Evolutionary conservation across 2,113 vertebrate species (phyloP), one percentile per base, ranked within the genome.

Genomic region (Hippocampus guttulatus): DNA sequence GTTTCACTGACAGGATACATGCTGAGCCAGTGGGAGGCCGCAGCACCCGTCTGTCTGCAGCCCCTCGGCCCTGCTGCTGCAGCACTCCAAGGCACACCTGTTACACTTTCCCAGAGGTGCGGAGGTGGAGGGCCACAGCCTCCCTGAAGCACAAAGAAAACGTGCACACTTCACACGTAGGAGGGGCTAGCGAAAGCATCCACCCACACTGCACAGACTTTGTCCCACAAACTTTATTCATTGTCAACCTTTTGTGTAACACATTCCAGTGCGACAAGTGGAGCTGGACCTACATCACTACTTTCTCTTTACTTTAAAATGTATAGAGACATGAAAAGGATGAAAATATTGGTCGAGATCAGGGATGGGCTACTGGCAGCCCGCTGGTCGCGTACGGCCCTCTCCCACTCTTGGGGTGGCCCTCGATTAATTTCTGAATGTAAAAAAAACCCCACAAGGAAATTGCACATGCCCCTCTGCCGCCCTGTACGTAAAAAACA

Each of bases 81-180:
- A 45, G 30, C 27, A 89, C 90, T 89, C 91, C 90, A 76, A 90
- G 84, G 90, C 88, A 93, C 94, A 96, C 94, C 94, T 95, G 95
- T 95, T 95, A 91, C 92, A 94, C 92, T 94, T 94, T 95, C 94
- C 94, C 93, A 94, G 87, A 91, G 92, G 85, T 91, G 83, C 66
- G 74, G 88, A 91, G 92, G 87, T 89, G 78, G 64, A 79, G 78
- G 92, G 88, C 88, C 74, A 90, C 89, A 89, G 84, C 92, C 92
- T 92, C 90, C 92, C 93, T 65, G 66, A 49, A 84, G 84, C 82
- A 80, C 79, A 84, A 83, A 85, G 71, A 74, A 75, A 71, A 76
- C 57, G 9, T n/a, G 52, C 21, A 61, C 21, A 64, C 45, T 74
- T 10, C 58, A n/a, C 65, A 68, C 45, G 68, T 61, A 72, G 47